Percentiles rank a stretch among this genome's conserved stretches.
Evolutionary conservation across 2,113 vertebrate genomes (phyloP).

Genomic region (Amphiprion ocellaris): DNA sequence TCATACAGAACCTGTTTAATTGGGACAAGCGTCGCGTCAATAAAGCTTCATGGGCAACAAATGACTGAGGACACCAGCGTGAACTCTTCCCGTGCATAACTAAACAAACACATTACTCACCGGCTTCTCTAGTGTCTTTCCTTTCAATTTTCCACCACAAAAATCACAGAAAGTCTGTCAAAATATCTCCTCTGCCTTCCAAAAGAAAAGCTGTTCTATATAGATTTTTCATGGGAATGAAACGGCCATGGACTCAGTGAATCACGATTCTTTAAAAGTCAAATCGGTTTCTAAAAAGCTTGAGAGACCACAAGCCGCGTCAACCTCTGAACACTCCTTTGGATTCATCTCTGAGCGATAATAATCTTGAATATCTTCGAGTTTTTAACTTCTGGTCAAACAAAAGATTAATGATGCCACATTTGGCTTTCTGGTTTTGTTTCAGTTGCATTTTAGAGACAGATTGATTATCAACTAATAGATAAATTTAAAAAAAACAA

Average conservation of each 20-base stretch:
- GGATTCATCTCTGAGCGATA: background rate
- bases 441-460: no score
- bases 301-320: background rate
- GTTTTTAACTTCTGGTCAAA: background rate
- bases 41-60: background rate
- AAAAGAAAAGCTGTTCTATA: background rate
- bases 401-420: background rate
- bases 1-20: background rate
- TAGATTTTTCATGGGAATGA: background rate
- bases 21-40: no score
- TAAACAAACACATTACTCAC: slow-evolving; percentile 37
- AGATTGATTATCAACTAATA: no score
- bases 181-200: background rate
- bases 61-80: slow-evolving; percentile 22
- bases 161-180: slow-evolving; percentile 14
- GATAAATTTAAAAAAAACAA: no score
- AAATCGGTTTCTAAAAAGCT: background rate
- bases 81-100: slow-evolving; percentile 24
- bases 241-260: background rate
- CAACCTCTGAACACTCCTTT: background rate
- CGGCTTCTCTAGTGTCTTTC: background rate
- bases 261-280: background rate
- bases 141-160: slow-evolving; percentile 24
- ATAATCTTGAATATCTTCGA: no score
- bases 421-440: no score